Percentiles rank a stretch among this genome's conserved stretches.
phyloP scores from a whole-genome alignment of 2,888 invertebrate genomes.

The Heteropelma amictum region DNA sequence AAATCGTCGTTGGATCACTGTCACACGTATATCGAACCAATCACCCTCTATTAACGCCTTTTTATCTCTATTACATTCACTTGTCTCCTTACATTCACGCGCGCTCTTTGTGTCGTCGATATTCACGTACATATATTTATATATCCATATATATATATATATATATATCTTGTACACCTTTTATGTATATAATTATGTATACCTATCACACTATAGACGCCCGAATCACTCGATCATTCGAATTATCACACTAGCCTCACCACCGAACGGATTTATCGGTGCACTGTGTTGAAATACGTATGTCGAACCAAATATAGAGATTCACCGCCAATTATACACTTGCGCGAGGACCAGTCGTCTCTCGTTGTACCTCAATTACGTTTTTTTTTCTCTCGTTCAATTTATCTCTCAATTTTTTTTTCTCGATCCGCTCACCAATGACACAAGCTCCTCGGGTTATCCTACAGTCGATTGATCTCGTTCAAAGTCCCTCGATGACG shows the following conservation, averaged over 20 bases:
- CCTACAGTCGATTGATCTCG: slow-evolving; percentile 69
- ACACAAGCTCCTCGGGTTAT: slow-evolving; percentile 67
- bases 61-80: slow-evolving; percentile 54
- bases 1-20: slow-evolving; percentile 40
- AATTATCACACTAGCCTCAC: slow-evolving; percentile 73
- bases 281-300: slow-evolving; percentile 69
- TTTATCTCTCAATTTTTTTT: slow-evolving; percentile 18
- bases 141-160: slow-evolving; percentile 43
- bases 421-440: slow-evolving; percentile 65
- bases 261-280: slow-evolving; percentile 69
- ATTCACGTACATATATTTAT: slow-evolving; percentile 52
- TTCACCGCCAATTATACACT: slow-evolving; percentile 47
- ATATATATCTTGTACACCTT: slow-evolving; percentile 59
- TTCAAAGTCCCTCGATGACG: slow-evolving; percentile 70
- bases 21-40: slow-evolving; percentile 48
- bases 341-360: slow-evolving; percentile 48
- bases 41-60: slow-evolving; percentile 51
- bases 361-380: slow-evolving; percentile 26
- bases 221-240: slow-evolving; percentile 56
- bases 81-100: slow-evolving; percentile 62
- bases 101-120: slow-evolving; percentile 61
- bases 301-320: slow-evolving; percentile 48
- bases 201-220: slow-evolving; percentile 58
- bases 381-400: slow-evolving; percentile 22
- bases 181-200: slow-evolving; percentile 59